Percentiles rank a stretch among this genome's conserved stretches.
Evolutionary conservation across 2,888 invertebrate genomes (phyloP).

Genomic region (Apamea anceps): DNA sequence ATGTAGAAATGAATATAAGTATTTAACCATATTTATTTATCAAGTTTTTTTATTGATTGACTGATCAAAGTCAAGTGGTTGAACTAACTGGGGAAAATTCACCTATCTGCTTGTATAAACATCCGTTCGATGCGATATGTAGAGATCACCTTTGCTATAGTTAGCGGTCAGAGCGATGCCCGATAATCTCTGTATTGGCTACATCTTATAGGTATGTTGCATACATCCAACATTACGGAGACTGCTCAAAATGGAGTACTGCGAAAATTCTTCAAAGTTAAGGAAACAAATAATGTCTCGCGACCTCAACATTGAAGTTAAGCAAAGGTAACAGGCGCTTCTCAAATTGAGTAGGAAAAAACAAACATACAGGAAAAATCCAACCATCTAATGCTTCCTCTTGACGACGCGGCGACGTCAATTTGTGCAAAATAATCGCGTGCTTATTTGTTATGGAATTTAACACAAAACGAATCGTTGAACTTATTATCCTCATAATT

Average conservation of each 20-base stretch:
- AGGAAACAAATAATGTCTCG: constrained; percentile 22
- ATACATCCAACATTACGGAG: background rate
- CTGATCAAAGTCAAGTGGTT: constrained; percentile 65
- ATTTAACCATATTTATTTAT: constrained; percentile 2
- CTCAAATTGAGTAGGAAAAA: constrained; percentile 20
- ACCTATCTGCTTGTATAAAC: constrained; percentile 78
- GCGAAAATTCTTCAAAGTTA: background rate
- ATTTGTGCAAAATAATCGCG: constrained; percentile 22
- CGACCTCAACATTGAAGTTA: constrained; percentile 21
- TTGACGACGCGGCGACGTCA: constrained; percentile 7
- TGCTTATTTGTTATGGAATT: constrained; percentile 16
- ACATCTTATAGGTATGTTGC: constrained; percentile 7
- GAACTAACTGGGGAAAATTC: constrained; percentile 73
- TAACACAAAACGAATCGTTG: constrained; percentile 37
- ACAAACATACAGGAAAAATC: constrained; percentile 13
- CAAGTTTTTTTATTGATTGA: constrained; percentile 28
- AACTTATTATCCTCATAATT: constrained; percentile 59
- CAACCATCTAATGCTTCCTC: constrained; percentile 22
- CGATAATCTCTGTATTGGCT: constrained; percentile 67
- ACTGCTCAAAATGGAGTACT: background rate
- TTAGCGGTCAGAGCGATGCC: constrained; percentile 73
- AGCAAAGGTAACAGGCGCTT: constrained; percentile 20
- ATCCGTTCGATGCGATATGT: constrained; percentile 75
- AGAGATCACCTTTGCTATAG: constrained; percentile 77
- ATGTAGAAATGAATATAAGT: background rate